Evolutionary conservation across 2,888 invertebrate species (phyloP).

Genomic region (Protophormia terraenovae): DNA sequence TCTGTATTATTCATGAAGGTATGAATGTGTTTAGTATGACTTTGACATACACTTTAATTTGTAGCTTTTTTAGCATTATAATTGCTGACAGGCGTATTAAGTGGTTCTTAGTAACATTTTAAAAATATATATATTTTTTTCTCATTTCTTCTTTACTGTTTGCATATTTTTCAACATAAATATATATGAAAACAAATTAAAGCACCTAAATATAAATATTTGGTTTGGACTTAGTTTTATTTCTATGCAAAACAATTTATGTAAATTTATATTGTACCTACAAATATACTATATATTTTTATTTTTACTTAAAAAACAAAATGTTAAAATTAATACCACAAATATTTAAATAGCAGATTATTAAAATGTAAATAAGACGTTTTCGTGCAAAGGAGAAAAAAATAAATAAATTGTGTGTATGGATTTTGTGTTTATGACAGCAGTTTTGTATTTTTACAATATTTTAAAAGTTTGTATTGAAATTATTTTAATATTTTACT

Average conservation of each 20-base stretch:
- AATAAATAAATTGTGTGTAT: too few relatives aligned
- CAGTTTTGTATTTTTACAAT: too few relatives aligned
- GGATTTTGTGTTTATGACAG: too few relatives aligned
- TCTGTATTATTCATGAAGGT: too few relatives aligned
- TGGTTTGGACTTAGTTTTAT: not conserved
- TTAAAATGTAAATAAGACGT: not conserved
- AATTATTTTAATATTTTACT: too few relatives aligned
- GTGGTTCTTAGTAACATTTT: slow-evolving; percentile 18
- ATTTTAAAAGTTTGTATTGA: too few relatives aligned
- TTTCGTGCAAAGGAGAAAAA: too few relatives aligned
- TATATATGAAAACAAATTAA: not conserved
- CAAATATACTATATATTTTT: not conserved
- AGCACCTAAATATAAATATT: not conserved
- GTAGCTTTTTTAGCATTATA: not conserved
- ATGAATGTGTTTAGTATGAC: not conserved
- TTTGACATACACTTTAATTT: not conserved
- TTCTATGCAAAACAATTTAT: not conserved
- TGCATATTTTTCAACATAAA: not conserved
- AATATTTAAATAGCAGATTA: not conserved
- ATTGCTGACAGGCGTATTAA: slow-evolving; percentile 39
- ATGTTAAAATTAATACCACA: not conserved
- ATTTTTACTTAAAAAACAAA: not conserved
- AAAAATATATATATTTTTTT: not conserved
- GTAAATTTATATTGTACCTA: not conserved
- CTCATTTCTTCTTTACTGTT: not conserved